Percentiles rank a stretch among this genome's conserved stretches.
These are phyloP conservation scores for Stomatorhinus walkeri DNA, from an alignment of 2,797 vertebrate species.

Conservation along the genomic window DNA sequence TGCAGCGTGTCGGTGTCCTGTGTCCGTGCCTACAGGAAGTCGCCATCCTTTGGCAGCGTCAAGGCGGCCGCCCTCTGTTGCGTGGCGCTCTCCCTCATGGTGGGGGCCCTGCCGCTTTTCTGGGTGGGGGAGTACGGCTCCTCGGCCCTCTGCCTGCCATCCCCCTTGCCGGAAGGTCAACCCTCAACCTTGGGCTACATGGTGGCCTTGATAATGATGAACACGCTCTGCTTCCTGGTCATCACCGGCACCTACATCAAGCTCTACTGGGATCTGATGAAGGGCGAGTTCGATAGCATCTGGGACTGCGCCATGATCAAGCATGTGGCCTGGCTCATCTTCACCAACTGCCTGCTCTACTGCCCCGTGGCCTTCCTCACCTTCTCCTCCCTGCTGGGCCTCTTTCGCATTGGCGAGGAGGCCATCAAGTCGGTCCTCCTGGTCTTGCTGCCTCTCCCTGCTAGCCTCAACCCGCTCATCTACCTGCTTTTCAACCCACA, in stretches of 20 bases:
- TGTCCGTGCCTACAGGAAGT: conserved; percentile 67
- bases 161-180: conserved; percentile 67
- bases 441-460: conserved; percentile 80
- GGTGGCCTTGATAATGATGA: conserved; percentile 82
- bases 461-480: conserved; percentile 87
- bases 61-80: conserved; percentile 71
- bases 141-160: conserved; percentile 84
- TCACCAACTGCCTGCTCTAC: conserved; percentile 86
- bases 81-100: conserved; percentile 63
- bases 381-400: conserved; percentile 80
- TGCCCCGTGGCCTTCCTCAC: conserved; percentile 89
- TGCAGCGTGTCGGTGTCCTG: conserved; percentile 78
- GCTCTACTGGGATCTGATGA: conserved; percentile 81
- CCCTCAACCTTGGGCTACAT: conserved; percentile 73
- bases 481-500: conserved; percentile 83
- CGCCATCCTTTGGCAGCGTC: conserved; percentile 63
- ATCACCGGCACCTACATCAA: conserved; percentile 82
- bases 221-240: conserved; percentile 82
- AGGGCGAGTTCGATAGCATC: conserved; percentile 73
- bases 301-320: conserved; percentile 91
- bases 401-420: conserved; percentile 80
- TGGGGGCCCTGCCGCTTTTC: conserved; percentile 71
- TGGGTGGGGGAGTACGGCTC: conserved; percentile 80
- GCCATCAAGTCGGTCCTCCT: conserved; percentile 82
- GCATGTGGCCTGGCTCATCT: conserved; percentile 91